phyloP scores from a whole-genome alignment of 2,888 invertebrate genomes.

The Pseudoips prasinana region DNA sequence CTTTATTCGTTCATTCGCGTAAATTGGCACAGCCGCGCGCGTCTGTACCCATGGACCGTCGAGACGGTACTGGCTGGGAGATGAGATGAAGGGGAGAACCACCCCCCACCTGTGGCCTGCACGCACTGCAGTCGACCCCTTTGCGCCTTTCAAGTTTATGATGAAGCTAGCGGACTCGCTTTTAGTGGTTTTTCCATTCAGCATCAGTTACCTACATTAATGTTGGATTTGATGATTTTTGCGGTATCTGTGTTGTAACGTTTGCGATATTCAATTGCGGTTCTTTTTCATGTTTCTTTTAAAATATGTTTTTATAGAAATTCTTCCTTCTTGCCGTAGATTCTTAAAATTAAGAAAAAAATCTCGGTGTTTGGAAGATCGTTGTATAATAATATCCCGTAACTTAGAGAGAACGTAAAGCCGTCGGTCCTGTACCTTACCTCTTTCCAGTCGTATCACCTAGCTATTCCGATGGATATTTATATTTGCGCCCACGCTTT shows the following conservation, averaged over 20 bases:
- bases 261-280: constrained; percentile 5
- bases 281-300: not conserved
- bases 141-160: constrained; percentile 57
- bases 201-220: constrained; percentile 24
- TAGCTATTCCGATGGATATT: too few relatives aligned
- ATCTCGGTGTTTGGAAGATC: too few relatives aligned
- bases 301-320: too few relatives aligned
- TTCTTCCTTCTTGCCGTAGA: too few relatives aligned
- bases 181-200: constrained; percentile 34
- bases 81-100: constrained; percentile 37
- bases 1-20: constrained; percentile 18
- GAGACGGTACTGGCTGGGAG: constrained; percentile 44
- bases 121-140: constrained; percentile 76
- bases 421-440: too few relatives aligned
- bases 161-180: constrained; percentile 32
- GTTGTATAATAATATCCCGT: too few relatives aligned
- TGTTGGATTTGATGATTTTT: constrained; percentile 21
- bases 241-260: constrained; percentile 2
- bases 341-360: too few relatives aligned
- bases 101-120: constrained; percentile 74
- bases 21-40: constrained; percentile 22
- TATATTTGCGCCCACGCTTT: too few relatives aligned
- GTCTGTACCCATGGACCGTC: constrained; percentile 45
- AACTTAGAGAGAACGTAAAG: too few relatives aligned
- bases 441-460: too few relatives aligned